phyloP scores from a whole-genome alignment of 2,888 invertebrate species.

The Ceramica pisi region DNA sequence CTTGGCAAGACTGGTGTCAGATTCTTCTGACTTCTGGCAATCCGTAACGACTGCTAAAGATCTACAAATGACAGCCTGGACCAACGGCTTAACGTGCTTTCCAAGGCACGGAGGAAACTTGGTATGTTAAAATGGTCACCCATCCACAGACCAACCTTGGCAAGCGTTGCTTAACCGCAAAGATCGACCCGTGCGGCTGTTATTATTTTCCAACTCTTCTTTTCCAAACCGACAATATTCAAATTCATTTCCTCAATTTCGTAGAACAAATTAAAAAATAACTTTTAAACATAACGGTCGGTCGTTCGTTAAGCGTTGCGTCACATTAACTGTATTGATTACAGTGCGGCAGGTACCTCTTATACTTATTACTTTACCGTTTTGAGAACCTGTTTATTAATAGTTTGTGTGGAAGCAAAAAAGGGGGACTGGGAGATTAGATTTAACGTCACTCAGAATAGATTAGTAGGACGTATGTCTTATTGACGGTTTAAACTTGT shows the following conservation, averaged over 20 bases:
- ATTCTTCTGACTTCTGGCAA: too few relatives aligned
- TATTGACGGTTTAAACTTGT: neutral
- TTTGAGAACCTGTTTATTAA: slow-evolving; percentile 30
- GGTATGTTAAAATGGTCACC: too few relatives aligned
- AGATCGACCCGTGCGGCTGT: too few relatives aligned
- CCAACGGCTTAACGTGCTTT: too few relatives aligned
- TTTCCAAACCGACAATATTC: neutral
- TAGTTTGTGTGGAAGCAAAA: neutral
- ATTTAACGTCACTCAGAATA: neutral
- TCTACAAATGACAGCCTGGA: too few relatives aligned
- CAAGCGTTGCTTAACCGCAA: too few relatives aligned
- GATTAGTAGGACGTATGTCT: neutral
- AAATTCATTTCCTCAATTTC: slow-evolving; percentile 2
- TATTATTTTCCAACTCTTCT: too few relatives aligned
- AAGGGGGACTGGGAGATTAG: neutral
- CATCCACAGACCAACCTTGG: too few relatives aligned
- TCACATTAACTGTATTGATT: slow-evolving; percentile 33
- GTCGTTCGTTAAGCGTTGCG: slow-evolving; percentile 17
- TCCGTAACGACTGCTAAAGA: too few relatives aligned
- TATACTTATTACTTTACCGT: slow-evolving; percentile 32
- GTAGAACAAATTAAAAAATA: slow-evolving; percentile 20
- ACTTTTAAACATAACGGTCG: slow-evolving; percentile 42
- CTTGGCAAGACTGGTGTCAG: too few relatives aligned
- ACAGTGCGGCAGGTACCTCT: slow-evolving; percentile 2
- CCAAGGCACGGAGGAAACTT: too few relatives aligned